Base-by-base conservation (phyloP, 1,140 invertebrate species). In the Caenorhabditis elegans region DNA sequence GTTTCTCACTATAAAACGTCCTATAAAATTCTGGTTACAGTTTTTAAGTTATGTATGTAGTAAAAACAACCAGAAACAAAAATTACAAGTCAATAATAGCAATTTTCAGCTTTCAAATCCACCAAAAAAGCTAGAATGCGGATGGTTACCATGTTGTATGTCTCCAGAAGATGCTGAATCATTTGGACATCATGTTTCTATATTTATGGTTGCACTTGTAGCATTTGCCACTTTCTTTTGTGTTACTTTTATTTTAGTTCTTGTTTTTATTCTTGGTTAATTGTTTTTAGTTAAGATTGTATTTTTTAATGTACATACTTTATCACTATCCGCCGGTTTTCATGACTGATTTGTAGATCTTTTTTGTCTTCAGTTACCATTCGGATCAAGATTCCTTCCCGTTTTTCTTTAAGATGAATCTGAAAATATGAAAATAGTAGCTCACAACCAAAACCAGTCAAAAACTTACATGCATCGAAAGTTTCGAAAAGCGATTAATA, bases 201-300 rank as follows among this genome's bases (percentile, higher is more conserved):
- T 85, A 19, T 85, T 84, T 48, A 85, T 85, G 84, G 84, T 85
- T 10, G 83, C 82, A 22, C 39, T 85, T 17, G 79, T 85, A 5
- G 84, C 84, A 3, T 85, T 85, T 55, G 84, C 84, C 10, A 85
- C 84, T 10, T 85, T 85, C 46, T 85, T 85, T 46, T 85, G 84
- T 70, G 84, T 85, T 22, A 85, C 82, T 34, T 65, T 85, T n/a
- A 85, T 85, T 36, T 48, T 85, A 15, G 78, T 85, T 55, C 47
- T 85, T 15, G 82, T 85, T 24, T 85, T 85, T 79, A 55, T 85
- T 10, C 43, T 85, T 15, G 84, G 84, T 24, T 85, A 78, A 79
- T 53, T 53, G n/a, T 85, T 10, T 31, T 85, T 15, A 83, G 84
- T 24, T 85, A 78, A 79, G 5, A 8, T 19, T 8, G 6, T 1